Conservation (phyloP, 2,888 invertebrate species). For the Ichneumoninae sp. region DNA sequence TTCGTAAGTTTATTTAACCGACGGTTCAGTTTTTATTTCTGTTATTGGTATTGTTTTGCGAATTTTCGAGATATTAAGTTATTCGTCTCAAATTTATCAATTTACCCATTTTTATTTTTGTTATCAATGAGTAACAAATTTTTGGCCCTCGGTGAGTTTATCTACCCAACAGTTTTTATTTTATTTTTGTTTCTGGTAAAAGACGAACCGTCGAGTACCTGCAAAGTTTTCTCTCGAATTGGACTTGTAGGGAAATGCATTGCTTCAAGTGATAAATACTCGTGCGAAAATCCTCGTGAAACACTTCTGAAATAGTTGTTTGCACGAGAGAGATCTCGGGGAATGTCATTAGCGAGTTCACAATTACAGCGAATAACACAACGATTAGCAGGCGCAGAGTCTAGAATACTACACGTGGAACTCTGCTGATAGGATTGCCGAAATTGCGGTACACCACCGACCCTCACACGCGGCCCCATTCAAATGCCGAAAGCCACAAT, state of each 20-base stretch:
- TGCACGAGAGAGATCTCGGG: background rate
- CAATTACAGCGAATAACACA: conserved; percentile 30
- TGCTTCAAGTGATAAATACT: background rate
- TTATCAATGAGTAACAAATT: too few relatives aligned
- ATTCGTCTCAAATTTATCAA: background rate
- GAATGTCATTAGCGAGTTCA: conserved; percentile 31
- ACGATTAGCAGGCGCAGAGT: conserved; percentile 27
- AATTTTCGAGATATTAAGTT: background rate
- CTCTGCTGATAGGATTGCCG: conserved; percentile 65
- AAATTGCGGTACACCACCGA: conserved; percentile 66
- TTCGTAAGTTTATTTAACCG: too few relatives aligned
- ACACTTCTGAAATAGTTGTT: conserved; percentile 13
- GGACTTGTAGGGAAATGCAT: background rate
- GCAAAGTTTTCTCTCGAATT: background rate
- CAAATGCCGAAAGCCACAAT: conserved; percentile 71
- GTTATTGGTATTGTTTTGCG: background rate
- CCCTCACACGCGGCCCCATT: conserved; percentile 59
- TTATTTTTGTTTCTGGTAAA: background rate
- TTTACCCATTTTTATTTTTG: too few relatives aligned
- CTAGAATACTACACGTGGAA: conserved; percentile 14
- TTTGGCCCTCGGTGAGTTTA: too few relatives aligned
- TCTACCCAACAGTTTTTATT: background rate
- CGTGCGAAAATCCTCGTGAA: background rate
- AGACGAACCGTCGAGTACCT: background rate
- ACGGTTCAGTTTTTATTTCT: background rate